Evolutionary conservation across 2,888 invertebrate genomes (phyloP).

Genomic region (Cryptocephalus primarius): DNA sequence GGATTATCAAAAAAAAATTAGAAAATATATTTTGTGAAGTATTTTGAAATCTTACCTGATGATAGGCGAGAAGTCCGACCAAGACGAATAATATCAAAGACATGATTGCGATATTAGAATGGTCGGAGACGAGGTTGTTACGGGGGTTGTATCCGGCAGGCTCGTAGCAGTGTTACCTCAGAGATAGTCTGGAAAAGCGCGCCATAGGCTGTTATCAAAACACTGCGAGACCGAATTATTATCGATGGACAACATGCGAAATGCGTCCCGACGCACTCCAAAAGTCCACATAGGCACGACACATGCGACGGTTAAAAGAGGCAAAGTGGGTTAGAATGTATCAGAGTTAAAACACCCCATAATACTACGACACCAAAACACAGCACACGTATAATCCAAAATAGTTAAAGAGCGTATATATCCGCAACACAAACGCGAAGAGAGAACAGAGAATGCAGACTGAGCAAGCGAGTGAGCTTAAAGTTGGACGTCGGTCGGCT

Average conservation of each 20-base stretch:
- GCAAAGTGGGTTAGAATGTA: background rate
- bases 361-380: conserved; percentile 18
- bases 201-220: conserved; percentile 34
- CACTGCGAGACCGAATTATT: conserved; percentile 11
- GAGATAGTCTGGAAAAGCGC: conserved; percentile 35
- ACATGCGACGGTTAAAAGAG: conserved; percentile 20
- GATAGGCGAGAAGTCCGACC: conserved; percentile 29
- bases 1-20: background rate
- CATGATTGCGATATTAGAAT: conserved; percentile 7
- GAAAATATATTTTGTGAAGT: background rate
- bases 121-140: conserved; percentile 29
- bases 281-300: conserved; percentile 24
- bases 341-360: conserved; percentile 23
- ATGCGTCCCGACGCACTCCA: conserved; percentile 9
- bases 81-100: conserved; percentile 34
- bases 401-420: conserved; percentile 12
- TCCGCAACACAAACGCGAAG: conserved; percentile 4
- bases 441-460: conserved; percentile 25
- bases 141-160: conserved; percentile 24
- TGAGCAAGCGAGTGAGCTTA: conserved; percentile 16
- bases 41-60: conserved; percentile 33
- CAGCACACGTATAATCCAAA: conserved; percentile 19
- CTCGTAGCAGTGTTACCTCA: conserved; percentile 37
- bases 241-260: conserved; percentile 15
- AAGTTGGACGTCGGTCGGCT: conserved; percentile 17